These are phyloP conservation scores for Euphydryas editha DNA, from an alignment of 2,888 invertebrate genomes.

Conservation along the genomic window DNA sequence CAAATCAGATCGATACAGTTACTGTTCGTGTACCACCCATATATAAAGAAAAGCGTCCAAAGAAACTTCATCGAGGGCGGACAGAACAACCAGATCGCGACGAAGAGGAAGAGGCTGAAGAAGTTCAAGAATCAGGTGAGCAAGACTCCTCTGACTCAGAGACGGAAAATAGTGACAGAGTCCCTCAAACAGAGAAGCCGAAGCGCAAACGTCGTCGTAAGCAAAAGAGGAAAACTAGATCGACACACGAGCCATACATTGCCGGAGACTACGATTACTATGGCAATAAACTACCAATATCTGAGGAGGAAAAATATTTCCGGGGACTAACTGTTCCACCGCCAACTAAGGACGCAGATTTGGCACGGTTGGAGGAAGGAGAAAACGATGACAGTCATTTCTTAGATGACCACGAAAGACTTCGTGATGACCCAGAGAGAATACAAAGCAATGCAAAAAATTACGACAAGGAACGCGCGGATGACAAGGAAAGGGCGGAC, in stretches of 20 bases:
- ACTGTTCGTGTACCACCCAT: conserved; percentile 80
- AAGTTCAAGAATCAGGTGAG: conserved; percentile 41
- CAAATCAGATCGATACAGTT: conserved; percentile 77
- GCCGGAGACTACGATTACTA: conserved; percentile 72
- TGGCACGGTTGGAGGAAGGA: conserved; percentile 59
- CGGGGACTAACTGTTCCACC: conserved; percentile 61
- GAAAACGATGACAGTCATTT: conserved; percentile 53
- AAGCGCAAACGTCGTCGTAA: conserved; percentile 63
- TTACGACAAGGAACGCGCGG: conserved; percentile 38
- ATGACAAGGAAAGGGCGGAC: conserved; percentile 48
- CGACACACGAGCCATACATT: conserved; percentile 54
- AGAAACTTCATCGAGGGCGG: conserved; percentile 67
- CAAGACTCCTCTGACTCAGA: conserved; percentile 54
- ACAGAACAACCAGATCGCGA: conserved; percentile 54
- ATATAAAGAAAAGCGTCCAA: conserved; percentile 73
- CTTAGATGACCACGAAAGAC: conserved; percentile 65
- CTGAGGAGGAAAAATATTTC: conserved; percentile 68
- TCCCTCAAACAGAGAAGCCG: conserved; percentile 59
- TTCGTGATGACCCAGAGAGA: conserved; percentile 62
- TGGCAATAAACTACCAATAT: conserved; percentile 64
- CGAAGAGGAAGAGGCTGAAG: conserved; percentile 54
- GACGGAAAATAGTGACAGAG: conserved; percentile 58
- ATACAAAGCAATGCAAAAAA: conserved; percentile 44
- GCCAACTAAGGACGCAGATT: conserved; percentile 66
- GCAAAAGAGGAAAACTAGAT: conserved; percentile 58